Base-by-base conservation (phyloP, 1,140 invertebrate genomes). In the Lamellibrachia luymesi region DNA sequence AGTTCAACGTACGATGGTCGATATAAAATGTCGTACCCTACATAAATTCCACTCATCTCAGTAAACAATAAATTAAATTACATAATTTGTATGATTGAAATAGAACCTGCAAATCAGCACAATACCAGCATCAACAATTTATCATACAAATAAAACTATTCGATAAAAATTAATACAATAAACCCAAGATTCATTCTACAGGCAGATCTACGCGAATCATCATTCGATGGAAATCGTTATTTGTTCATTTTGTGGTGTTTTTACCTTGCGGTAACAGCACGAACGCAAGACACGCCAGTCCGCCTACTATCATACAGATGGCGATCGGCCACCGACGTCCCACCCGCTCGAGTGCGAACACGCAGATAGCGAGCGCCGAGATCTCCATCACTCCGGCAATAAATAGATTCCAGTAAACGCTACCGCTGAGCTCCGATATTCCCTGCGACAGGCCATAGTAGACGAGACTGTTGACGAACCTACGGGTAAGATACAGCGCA, bases 381-480 rank as follows among this genome's bases (percentile, higher is more conserved):
- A 97, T 95, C 95, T 98, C 97, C 38, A 97, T 97, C 6, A 97
- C 93, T 92, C 97, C 96, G 94, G 94, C 94, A 2, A 96, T 92
- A 51, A 96, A 94, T 93, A 95, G 96, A 92, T 96, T 96, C 4
- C 96, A 56, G 93, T 95, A 96, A 4, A 94, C 94, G 92, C 96
- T 95, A 8, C 96, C 96, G 51, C 94, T 94, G 64, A 96, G 89
- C 27, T 95, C 92, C 0, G 95, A 93, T 10, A 95, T 95, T 50
- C 95, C 95, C 56, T 96, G 93, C 27, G 95, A 95, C 89, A 96
- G 93, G 27, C 96, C 96, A 93, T 96, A 96, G 93, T 96, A 96
- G 8, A 96, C 95, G 91, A 96, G 93, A 91, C 94, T 95, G 93
- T 95, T 95, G 7, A 93, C 93, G 50, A 95, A 95, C 96, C 96